Evolutionary conservation across 2,888 invertebrate species (phyloP).

Genomic region (Sceliomorpha sp.): DNA sequence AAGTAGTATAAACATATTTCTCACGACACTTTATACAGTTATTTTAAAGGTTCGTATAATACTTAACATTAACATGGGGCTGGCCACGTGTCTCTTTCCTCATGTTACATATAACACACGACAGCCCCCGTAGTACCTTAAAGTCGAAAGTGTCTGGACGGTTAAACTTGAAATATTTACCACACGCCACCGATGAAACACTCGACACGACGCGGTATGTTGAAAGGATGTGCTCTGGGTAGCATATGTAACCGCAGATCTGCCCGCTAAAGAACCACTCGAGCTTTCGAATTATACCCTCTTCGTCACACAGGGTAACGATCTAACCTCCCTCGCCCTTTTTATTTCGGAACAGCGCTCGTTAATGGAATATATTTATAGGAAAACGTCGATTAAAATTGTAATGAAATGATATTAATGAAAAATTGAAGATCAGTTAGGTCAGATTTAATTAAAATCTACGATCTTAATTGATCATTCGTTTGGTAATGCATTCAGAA

Average conservation of each 20-base stretch:
- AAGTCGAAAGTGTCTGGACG: constrained; percentile 46
- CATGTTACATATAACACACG: constrained; percentile 50
- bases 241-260: constrained; percentile 53
- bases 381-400: no score
- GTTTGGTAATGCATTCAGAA: no score
- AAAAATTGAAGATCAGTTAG: no score
- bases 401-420: no score
- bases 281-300: constrained; percentile 40
- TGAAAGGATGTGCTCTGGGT: constrained; percentile 59
- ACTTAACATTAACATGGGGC: constrained; percentile 1
- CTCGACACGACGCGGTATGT: constrained; percentile 68
- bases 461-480: no score
- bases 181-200: constrained; percentile 37
- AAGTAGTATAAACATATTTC: no score
- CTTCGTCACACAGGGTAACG: constrained; percentile 3
- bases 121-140: constrained; percentile 27
- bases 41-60: no score
- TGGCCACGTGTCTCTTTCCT: constrained; percentile 59
- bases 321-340: no score
- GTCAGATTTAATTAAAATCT: no score
- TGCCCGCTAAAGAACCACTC: constrained; percentile 49
- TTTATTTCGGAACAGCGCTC: no score
- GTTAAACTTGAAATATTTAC: constrained; percentile 40
- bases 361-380: no score
- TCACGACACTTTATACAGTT: no score